Evolutionary conservation across 2,888 invertebrate genomes (phyloP).

Genomic region (Acronicta leporina): DNA sequence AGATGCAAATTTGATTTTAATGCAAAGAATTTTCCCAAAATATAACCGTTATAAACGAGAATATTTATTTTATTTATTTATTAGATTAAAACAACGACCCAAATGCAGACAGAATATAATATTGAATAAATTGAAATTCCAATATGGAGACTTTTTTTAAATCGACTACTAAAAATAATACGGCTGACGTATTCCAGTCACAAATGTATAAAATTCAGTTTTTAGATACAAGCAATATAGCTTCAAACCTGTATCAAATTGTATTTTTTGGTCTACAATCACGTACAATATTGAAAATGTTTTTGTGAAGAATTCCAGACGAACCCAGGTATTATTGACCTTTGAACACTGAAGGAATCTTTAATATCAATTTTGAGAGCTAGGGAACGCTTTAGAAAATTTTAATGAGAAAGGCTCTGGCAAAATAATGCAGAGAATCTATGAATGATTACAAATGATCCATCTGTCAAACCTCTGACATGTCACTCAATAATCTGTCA

Average conservation of each 20-base stretch:
- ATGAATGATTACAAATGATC: too few relatives aligned
- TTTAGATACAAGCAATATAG: constrained; percentile 8
- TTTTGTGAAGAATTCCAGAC: constrained; percentile 20
- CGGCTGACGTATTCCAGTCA: constrained; percentile 12
- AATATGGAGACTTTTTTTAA: constrained; percentile 1
- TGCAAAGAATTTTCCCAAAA: too few relatives aligned
- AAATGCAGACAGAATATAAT: not conserved
- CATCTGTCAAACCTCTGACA: too few relatives aligned
- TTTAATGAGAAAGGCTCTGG: constrained; percentile 7
- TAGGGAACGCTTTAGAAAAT: constrained; percentile 20
- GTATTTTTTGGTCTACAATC: constrained; percentile 19
- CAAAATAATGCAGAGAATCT: too few relatives aligned
- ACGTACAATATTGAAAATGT: constrained; percentile 28
- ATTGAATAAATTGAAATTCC: constrained; percentile 6
- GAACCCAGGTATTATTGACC: constrained; percentile 23
- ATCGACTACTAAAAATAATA: constrained; percentile 1
- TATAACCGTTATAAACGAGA: too few relatives aligned
- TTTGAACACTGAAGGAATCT: constrained; percentile 34
- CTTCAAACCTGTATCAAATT: constrained; percentile 16
- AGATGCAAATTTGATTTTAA: too few relatives aligned
- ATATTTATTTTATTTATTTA: too few relatives aligned
- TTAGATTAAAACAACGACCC: too few relatives aligned
- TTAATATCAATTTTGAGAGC: constrained; percentile 18
- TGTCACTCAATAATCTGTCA: too few relatives aligned
- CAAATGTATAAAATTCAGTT: constrained; percentile 20